These are phyloP conservation scores for Noctuana brunneofusca DNA, from an alignment of 2,888 invertebrate species.

Conservation along the genomic window DNA sequence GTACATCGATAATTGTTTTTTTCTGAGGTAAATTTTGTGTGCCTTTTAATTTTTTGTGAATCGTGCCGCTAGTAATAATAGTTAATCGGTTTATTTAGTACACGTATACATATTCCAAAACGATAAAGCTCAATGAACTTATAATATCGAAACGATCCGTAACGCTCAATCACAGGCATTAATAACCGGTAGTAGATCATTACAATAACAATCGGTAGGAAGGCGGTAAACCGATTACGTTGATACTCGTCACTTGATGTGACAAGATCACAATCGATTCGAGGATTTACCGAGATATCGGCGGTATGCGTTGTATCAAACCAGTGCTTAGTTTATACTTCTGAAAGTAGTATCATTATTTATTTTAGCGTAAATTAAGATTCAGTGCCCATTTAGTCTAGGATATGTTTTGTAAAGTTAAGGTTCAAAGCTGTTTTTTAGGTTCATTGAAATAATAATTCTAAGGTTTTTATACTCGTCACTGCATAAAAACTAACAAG, in stretches of 20 bases:
- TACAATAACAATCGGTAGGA: slow-evolving; percentile 76
- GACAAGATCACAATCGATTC: slow-evolving; percentile 70
- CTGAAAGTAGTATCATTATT: background rate
- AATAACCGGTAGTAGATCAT: slow-evolving; percentile 72
- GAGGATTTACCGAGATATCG: slow-evolving; percentile 68
- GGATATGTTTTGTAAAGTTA: too few species aligned
- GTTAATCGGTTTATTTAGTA: background rate
- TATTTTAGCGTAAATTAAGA: background rate
- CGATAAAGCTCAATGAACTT: slow-evolving; percentile 3
- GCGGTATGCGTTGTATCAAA: slow-evolving; percentile 1
- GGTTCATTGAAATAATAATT: too few species aligned
- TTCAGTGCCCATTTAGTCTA: background rate
- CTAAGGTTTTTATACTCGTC: too few species aligned
- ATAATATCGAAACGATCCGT: slow-evolving; percentile 2
- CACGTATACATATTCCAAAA: background rate
- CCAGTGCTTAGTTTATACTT: background rate
- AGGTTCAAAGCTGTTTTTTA: too few species aligned
- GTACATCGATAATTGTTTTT: slow-evolving; percentile 2
- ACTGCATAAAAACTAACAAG: too few species aligned
- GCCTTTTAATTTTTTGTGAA: background rate
- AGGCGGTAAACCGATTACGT: slow-evolving; percentile 77
- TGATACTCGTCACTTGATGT: slow-evolving; percentile 72
- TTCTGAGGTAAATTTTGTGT: background rate
- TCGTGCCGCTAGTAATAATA: too few species aligned
- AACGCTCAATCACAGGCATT: slow-evolving; percentile 55